Conservation (phyloP, 2,888 invertebrate species). For the Pterostichus madidus region DNA sequence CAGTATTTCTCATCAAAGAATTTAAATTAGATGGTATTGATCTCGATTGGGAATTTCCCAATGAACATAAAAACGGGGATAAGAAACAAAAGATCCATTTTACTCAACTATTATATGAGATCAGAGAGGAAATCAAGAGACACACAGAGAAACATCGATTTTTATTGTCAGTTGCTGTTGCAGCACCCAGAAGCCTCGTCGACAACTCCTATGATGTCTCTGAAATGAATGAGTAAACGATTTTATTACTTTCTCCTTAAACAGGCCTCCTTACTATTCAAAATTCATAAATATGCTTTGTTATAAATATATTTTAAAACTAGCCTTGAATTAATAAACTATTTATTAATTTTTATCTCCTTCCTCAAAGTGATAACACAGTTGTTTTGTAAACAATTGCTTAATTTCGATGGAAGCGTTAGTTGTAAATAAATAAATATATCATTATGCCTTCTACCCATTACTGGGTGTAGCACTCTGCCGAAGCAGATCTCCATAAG, state of each 20-base stretch:
- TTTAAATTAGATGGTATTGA: slow-evolving; percentile 85
- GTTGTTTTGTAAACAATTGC: slow-evolving; percentile 1
- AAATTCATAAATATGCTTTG: background rate
- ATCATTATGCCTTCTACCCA: too few species aligned
- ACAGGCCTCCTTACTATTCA: background rate
- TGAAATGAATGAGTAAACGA: slow-evolving; percentile 85
- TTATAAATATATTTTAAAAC: background rate
- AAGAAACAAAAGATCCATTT: slow-evolving; percentile 85
- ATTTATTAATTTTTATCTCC: background rate
- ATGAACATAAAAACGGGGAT: slow-evolving; percentile 76
- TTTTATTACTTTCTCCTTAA: slow-evolving; percentile 2
- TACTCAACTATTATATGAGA: slow-evolving; percentile 86
- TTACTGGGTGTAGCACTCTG: too few species aligned
- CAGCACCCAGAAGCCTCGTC: slow-evolving; percentile 87
- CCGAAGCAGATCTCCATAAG: too few species aligned
- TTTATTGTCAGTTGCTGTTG: slow-evolving; percentile 88
- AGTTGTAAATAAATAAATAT: too few species aligned
- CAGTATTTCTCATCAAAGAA: slow-evolving; percentile 78
- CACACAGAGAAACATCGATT: slow-evolving; percentile 79
- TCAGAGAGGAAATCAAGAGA: slow-evolving; percentile 83
- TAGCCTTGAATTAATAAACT: background rate
- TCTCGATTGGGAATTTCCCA: slow-evolving; percentile 94
- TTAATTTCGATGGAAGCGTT: background rate
- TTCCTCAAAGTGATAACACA: background rate
- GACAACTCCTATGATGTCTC: slow-evolving; percentile 88